Evolutionary conservation across 1,140 invertebrate species (phyloP).

Genomic region (Fopius arisanus): DNA sequence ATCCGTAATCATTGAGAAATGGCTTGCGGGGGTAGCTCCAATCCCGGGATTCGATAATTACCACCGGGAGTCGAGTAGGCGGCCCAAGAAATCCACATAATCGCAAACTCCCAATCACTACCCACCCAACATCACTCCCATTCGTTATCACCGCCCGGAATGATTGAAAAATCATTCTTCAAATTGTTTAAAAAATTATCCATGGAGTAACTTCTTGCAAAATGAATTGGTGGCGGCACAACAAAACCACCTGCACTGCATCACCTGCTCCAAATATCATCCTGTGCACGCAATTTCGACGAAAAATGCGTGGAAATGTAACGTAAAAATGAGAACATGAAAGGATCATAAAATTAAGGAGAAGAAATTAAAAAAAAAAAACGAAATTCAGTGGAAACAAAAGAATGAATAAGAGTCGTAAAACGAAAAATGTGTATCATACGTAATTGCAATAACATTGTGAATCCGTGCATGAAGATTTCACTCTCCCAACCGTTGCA

Average conservation of each 20-base stretch:
- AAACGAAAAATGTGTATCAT: constrained; percentile 19
- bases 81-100: constrained; percentile 56
- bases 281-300: constrained; percentile 26
- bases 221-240: neutral
- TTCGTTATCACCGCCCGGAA: neutral
- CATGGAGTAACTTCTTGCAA: neutral
- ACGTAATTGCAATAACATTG: constrained; percentile 30
- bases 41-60: constrained; percentile 63
- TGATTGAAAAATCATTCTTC: too few species aligned
- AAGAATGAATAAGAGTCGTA: neutral
- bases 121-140: constrained; percentile 25
- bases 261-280: constrained; percentile 32
- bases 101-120: constrained; percentile 65
- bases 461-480: constrained; percentile 35
- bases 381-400: constrained; percentile 8
- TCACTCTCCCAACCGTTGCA: constrained; percentile 2
- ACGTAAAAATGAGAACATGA: constrained; percentile 10
- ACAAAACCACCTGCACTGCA: neutral
- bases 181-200: neutral
- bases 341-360: neutral
- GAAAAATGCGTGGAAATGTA: neutral
- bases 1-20: constrained; percentile 6
- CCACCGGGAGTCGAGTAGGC: constrained; percentile 64
- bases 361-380: too few species aligned
- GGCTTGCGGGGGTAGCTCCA: constrained; percentile 19